phyloP scores from a whole-genome alignment of 1,140 invertebrate species.

The Nasonia vitripennis region DNA sequence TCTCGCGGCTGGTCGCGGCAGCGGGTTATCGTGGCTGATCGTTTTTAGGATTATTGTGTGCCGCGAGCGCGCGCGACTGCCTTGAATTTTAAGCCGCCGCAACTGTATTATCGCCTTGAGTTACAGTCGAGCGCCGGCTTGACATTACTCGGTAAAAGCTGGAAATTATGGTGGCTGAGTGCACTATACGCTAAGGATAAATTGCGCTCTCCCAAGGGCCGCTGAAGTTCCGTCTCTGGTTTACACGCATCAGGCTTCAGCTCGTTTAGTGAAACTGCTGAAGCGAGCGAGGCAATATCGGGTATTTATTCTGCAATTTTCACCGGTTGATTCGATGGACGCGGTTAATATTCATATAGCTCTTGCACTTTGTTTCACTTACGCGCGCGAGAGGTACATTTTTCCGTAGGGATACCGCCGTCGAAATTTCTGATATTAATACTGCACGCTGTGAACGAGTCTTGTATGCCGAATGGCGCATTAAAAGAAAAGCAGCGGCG shows the following conservation, averaged over 20 bases:
- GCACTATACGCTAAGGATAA: not conserved
- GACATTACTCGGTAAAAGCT: slow-evolving; percentile 14
- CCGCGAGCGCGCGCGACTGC: slow-evolving; percentile 30
- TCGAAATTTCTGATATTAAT: slow-evolving; percentile 4
- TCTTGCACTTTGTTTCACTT: too few relatives aligned
- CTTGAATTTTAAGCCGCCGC: slow-evolving; percentile 57
- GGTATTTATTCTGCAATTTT: not conserved
- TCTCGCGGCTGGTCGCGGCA: not conserved
- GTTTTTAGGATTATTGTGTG: slow-evolving; percentile 56
- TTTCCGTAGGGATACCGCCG: not conserved
- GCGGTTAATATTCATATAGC: not conserved
- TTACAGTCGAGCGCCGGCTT: slow-evolving; percentile 15
- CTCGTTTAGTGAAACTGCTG: too few relatives aligned
- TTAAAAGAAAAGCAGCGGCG: slow-evolving; percentile 17
- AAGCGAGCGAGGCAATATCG: too few relatives aligned
- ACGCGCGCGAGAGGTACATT: too few relatives aligned
- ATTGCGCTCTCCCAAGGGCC: not conserved
- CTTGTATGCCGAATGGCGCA: not conserved
- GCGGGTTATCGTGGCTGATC: slow-evolving; percentile 21
- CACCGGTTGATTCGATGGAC: not conserved
- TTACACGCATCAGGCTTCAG: too few relatives aligned
- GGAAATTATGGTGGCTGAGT: slow-evolving; percentile 37
- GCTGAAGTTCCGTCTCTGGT: not conserved
- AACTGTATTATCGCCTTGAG: slow-evolving; percentile 35
- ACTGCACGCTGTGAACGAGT: not conserved